Conservation (phyloP, 2,113 vertebrate species). For the Thunnus thynnus region DNA sequence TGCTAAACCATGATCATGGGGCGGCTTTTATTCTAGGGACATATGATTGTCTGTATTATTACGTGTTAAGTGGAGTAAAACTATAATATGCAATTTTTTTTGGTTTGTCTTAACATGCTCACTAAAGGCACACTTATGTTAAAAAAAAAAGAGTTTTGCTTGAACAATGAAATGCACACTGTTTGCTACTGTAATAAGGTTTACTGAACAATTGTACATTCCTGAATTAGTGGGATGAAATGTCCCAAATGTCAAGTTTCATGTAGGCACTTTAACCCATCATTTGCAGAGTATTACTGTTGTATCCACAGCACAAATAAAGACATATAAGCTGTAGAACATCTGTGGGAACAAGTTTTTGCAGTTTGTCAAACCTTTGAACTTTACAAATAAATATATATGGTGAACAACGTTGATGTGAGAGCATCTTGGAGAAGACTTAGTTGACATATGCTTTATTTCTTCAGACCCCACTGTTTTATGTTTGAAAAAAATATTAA, state of each 20-base stretch:
- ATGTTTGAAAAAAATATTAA: too few species aligned
- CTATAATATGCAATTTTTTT: constrained; percentile 61
- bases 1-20: constrained; percentile 43
- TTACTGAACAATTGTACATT: constrained; percentile 64
- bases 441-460: constrained; percentile 6
- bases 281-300: constrained; percentile 68
- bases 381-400: constrained; percentile 22
- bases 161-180: constrained; percentile 57
- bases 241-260: constrained; percentile 46
- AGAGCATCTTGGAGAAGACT: constrained; percentile 35
- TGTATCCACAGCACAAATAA: constrained; percentile 79
- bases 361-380: constrained; percentile 34
- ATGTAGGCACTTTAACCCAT: constrained; percentile 77
- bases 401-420: constrained; percentile 27
- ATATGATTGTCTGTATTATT: constrained; percentile 71
- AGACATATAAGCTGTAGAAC: constrained; percentile 65
- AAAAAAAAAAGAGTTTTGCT: constrained; percentile 39
- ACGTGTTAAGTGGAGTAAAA: constrained; percentile 61
- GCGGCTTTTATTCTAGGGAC: constrained; percentile 52
- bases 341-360: constrained; percentile 34
- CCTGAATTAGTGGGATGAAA: constrained; percentile 55
- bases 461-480: not conserved
- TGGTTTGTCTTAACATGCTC: constrained; percentile 44
- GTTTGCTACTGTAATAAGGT: constrained; percentile 57
- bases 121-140: constrained; percentile 37